phyloP scores from a whole-genome alignment of 2,113 vertebrate genomes.

The Periophthalmodon schlosseri region DNA sequence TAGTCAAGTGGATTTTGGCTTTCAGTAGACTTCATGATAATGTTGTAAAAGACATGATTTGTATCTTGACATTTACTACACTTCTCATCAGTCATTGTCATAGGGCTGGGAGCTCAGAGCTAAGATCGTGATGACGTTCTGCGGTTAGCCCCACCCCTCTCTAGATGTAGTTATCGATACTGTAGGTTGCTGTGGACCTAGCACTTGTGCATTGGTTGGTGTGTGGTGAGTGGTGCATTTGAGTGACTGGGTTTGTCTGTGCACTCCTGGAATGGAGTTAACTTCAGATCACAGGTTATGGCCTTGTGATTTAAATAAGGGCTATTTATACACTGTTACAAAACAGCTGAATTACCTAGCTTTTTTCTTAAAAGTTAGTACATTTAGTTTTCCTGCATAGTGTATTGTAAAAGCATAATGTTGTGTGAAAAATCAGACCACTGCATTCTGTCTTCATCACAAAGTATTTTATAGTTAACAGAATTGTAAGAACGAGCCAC shows the following conservation, averaged over 20 bases:
- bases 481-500: too few relatives aligned
- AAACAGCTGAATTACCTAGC: not conserved
- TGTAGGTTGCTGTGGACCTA: conserved; percentile 7
- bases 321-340: conserved; percentile 58
- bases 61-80: too few relatives aligned
- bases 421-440: too few relatives aligned
- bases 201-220: conserved; percentile 42
- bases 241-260: conserved; percentile 29
- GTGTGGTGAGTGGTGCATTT: conserved; percentile 15
- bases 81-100: conserved; percentile 9
- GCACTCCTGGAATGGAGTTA: conserved; percentile 68
- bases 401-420: too few relatives aligned
- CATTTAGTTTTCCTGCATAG: too few relatives aligned
- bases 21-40: conserved; percentile 3
- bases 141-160: conserved; percentile 7
- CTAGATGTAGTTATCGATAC: not conserved
- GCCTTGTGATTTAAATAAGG: conserved; percentile 75
- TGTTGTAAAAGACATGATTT: conserved; percentile 8
- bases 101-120: conserved; percentile 65
- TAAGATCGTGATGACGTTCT: conserved; percentile 16
- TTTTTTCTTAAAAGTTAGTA: too few relatives aligned
- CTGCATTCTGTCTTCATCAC: too few relatives aligned
- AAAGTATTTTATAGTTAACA: too few relatives aligned
- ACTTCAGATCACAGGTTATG: conserved; percentile 66
- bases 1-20: not conserved